phyloP scores from a whole-genome alignment of 2,888 invertebrate species.

The Andrena chrysosceles region DNA sequence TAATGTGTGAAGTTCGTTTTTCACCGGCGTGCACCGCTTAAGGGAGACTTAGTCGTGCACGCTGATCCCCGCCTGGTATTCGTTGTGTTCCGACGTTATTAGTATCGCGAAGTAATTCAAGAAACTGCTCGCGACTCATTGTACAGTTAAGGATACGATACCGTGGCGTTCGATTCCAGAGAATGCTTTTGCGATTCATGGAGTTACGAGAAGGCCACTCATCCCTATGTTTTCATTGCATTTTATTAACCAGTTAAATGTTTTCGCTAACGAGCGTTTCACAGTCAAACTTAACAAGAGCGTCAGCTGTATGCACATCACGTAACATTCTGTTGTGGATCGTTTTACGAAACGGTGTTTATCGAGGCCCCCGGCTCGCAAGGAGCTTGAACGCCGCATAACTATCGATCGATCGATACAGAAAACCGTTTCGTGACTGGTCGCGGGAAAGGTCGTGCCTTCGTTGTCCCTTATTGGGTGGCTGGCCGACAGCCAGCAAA shows the following conservation, averaged over 20 bases:
- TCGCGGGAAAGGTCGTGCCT: conserved; percentile 48
- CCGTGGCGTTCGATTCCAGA: too few relatives aligned
- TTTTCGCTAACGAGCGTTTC: neutral
- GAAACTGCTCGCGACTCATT: neutral
- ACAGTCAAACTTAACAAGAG: neutral
- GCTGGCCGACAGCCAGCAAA: conserved; percentile 67
- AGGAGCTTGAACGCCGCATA: conserved; percentile 39
- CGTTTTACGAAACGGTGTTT: conserved; percentile 24
- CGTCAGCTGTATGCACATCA: neutral
- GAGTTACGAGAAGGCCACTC: too few relatives aligned
- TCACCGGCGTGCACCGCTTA: conserved; percentile 26
- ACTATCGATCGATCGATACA: conserved; percentile 63
- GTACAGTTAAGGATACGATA: neutral
- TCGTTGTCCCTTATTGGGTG: conserved; percentile 57
- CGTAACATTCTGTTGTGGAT: neutral
- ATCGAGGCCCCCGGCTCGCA: conserved; percentile 38
- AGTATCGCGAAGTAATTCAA: conserved; percentile 62
- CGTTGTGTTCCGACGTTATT: conserved; percentile 58
- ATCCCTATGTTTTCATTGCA: too few relatives aligned
- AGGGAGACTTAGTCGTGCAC: conserved; percentile 46
- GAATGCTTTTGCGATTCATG: too few relatives aligned
- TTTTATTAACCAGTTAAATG: neutral
- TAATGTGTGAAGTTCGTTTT: conserved; percentile 54
- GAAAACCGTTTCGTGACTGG: conserved; percentile 54
- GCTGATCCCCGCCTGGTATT: conserved; percentile 51